These are phyloP conservation scores for Pyrrhia umbra DNA, from an alignment of 2,888 invertebrate species.

Conservation along the genomic window DNA sequence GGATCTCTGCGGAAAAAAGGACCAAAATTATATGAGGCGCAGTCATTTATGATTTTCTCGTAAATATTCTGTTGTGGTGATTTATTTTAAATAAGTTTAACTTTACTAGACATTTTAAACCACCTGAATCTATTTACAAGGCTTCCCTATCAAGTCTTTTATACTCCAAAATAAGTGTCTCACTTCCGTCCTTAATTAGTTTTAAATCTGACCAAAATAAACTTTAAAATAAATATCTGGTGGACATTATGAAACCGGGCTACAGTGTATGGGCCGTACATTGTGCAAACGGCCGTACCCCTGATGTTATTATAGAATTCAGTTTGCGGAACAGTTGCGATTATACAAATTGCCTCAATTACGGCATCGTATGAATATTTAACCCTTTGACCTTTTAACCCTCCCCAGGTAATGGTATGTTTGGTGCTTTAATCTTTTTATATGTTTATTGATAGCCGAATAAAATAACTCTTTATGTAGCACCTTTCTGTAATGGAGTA, in stretches of 20 bases:
- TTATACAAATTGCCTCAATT: constrained; percentile 72
- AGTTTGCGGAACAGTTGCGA: constrained; percentile 63
- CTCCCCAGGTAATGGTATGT: constrained; percentile 48
- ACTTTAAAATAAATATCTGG: constrained; percentile 9
- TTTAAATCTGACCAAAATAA: constrained; percentile 1
- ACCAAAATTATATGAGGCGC: constrained; percentile 19
- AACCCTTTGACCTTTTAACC: constrained; percentile 63
- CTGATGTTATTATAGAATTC: constrained; percentile 62
- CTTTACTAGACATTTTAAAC: not conserved
- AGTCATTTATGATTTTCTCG: constrained; percentile 25
- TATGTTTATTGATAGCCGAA: constrained; percentile 53
- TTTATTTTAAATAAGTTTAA: not conserved
- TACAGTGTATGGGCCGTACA: constrained; percentile 16
- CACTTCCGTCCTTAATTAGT: not conserved
- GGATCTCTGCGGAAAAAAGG: constrained; percentile 24
- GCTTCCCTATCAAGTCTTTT: not conserved
- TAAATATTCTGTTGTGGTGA: not conserved
- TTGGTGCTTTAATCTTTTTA: constrained; percentile 52
- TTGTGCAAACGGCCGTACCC: constrained; percentile 43
- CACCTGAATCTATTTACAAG: not conserved
- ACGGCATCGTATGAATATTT: constrained; percentile 68
- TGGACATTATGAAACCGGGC: not conserved
- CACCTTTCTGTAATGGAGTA: constrained; percentile 17
- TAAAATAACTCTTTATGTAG: constrained; percentile 36
- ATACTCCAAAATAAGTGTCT: not conserved